phyloP scores from a whole-genome alignment of 2,888 invertebrate genomes.

The Phymatocera aterrima region DNA sequence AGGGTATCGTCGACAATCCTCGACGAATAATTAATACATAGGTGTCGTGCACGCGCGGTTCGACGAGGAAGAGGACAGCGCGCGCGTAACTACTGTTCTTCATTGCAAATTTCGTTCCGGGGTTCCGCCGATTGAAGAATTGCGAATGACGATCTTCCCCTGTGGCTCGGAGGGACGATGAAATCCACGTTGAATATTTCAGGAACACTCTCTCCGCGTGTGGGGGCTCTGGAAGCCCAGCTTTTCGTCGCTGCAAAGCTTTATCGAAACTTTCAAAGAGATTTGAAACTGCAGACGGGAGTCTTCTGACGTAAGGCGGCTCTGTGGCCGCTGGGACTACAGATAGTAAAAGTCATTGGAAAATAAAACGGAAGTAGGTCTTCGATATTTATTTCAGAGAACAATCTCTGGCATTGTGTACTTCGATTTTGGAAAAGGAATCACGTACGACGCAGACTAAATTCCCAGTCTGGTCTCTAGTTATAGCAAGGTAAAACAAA shows the following conservation, averaged over 20 bases:
- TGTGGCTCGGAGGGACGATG: background rate
- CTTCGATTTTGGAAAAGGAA: background rate
- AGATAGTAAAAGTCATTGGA: background rate
- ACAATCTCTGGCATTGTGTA: background rate
- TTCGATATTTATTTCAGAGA: background rate
- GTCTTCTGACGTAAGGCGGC: background rate
- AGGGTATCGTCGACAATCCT: conserved; percentile 69
- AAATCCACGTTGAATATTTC: conserved; percentile 32
- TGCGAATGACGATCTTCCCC: background rate
- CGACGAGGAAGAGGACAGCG: background rate
- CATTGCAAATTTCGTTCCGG: background rate
- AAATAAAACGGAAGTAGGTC: background rate
- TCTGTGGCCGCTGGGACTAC: background rate
- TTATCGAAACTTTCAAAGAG: conserved; percentile 24
- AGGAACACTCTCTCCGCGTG: conserved; percentile 36
- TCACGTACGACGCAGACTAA: too few relatives aligned
- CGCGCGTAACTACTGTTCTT: too few relatives aligned
- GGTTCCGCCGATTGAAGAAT: conserved; percentile 1
- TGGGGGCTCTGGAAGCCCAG: background rate
- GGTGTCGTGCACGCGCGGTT: conserved; percentile 13
- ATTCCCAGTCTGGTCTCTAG: too few relatives aligned
- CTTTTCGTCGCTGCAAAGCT: conserved; percentile 6
- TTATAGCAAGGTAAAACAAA: background rate
- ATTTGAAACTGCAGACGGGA: conserved; percentile 3
- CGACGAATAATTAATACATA: conserved; percentile 72